Evolutionary conservation across 37 sponge, comb jelly and placozoan species (phyloP), one percentile per base, ranked within the genome.

Genomic region (Tethya wilhelma): DNA sequence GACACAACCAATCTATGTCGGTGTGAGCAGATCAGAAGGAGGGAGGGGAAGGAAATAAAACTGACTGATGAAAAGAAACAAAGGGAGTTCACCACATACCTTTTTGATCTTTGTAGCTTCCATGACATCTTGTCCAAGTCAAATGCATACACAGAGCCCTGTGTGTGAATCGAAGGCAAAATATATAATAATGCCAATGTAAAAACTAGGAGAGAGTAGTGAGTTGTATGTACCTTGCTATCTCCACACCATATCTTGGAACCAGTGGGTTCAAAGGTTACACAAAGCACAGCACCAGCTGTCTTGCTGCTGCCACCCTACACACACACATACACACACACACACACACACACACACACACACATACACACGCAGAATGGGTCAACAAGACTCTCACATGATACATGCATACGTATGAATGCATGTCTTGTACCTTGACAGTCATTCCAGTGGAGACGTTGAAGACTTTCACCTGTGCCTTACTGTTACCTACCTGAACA

Each of bases 371-470:
- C 26, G 7, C 59, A 74, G 60, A 64, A 55, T 42, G n/a, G n/a
- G n/a, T n/a, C n/a, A n/a, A n/a, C n/a, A n/a, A n/a, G n/a, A n/a
- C n/a, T n/a, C n/a, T n/a, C n/a, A n/a, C n/a, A n/a, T n/a, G n/a
- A n/a, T n/a, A n/a, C n/a, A n/a, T n/a, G n/a, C n/a, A n/a, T n/a
- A n/a, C n/a, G n/a, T n/a, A n/a, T n/a, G n/a, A n/a, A n/a, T n/a
- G n/a, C n/a, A n/a, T 7, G 17, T 66, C 36, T 19, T 19, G 12
- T 2, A 87, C 88, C 78, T 93, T 95, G 25, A 89, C 75, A 20
- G 64, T 31, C 77, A 75, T 95, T 8, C 96, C 96, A 68, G 96
- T 95, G 39, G 96, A 95, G 2, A 82, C 93, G 79, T 95, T 95
- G 82, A 79, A 93, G 19, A 90, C 81, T 56, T 86, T 87, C 59